Evolutionary conservation across 2,888 invertebrate genomes (phyloP).

Genomic region (Microctonus aethiopoides): DNA sequence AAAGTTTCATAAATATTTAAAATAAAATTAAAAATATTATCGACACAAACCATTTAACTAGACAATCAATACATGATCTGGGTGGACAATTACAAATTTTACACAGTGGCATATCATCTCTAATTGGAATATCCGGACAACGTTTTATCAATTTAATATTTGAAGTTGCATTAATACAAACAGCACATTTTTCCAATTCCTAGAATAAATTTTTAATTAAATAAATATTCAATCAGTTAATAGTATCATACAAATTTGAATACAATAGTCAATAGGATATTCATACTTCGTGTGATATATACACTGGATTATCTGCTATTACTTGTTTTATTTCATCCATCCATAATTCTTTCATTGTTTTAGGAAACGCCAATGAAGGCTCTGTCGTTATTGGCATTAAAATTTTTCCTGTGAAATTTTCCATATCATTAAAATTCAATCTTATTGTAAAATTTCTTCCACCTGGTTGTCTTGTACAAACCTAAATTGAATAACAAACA

Average conservation of each 20-base stretch:
- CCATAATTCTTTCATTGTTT: conserved; percentile 85
- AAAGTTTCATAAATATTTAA: neutral
- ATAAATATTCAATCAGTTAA: neutral
- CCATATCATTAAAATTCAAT: conserved; percentile 81
- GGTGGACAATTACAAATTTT: conserved; percentile 80
- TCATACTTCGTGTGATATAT: conserved; percentile 71
- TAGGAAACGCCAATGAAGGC: conserved; percentile 78
- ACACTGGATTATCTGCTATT: conserved; percentile 77
- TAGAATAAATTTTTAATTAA: conserved; percentile 62
- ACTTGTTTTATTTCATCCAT: conserved; percentile 84
- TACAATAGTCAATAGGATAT: neutral
- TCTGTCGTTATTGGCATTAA: conserved; percentile 76
- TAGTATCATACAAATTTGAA: neutral
- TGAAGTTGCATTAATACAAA: conserved; percentile 84
- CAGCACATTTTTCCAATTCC: conserved; percentile 86
- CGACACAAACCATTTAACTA: conserved; percentile 78
- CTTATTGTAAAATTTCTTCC: conserved; percentile 76
- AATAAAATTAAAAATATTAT: neutral
- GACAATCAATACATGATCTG: conserved; percentile 89
- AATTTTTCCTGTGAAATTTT: conserved; percentile 80
- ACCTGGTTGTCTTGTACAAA: conserved; percentile 73
- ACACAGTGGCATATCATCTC: conserved; percentile 66
- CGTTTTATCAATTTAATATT: conserved; percentile 83
- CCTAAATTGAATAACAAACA: conserved; percentile 59
- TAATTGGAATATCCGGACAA: conserved; percentile 70